Percentiles rank a stretch among this genome's conserved stretches.
phyloP scores from a whole-genome alignment of 30 jellyfish, hydroid and myxozoan species.

The Aurelia aurita complex sp. Pacific region DNA sequence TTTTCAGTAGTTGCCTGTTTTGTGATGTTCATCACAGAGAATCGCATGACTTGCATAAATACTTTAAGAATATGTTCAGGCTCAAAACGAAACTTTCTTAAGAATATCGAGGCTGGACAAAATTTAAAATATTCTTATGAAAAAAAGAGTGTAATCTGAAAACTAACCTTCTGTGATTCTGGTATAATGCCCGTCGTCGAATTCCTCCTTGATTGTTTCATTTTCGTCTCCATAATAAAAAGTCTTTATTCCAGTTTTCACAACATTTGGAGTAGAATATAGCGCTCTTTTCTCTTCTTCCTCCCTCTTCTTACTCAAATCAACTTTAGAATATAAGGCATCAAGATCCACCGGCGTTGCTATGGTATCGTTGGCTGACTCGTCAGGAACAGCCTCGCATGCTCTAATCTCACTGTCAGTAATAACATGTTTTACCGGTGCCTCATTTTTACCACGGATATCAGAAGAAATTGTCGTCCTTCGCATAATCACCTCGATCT shows the following conservation, averaged over 20 bases:
- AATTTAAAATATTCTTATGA: no score
- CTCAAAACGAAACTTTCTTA: no score
- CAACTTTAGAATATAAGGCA: conserved; percentile 58
- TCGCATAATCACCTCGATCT: background rate
- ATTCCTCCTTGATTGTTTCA: conserved; percentile 19
- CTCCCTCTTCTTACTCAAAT: conserved; percentile 38
- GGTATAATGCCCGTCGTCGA: conserved; percentile 53
- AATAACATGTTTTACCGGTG: background rate
- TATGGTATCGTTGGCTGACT: background rate
- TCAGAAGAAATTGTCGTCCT: conserved; percentile 2
- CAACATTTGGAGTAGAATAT: conserved; percentile 51
- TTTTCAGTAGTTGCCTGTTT: no score
- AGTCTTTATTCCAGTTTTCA: conserved; percentile 37
- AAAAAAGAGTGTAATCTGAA: no score
- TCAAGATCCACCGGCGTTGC: conserved; percentile 15
- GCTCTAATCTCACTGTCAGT: background rate
- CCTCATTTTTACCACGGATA: background rate
- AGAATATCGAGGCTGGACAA: no score
- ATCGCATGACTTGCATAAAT: no score
- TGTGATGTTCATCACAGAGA: no score
- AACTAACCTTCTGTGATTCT: conserved; percentile 31
- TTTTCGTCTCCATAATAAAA: conserved; percentile 15
- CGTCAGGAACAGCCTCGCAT: background rate
- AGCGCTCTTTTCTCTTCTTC: conserved; percentile 48
- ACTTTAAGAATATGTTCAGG: no score